phyloP scores from a whole-genome alignment of 35 echinoderm and acorn worm genomes.

The Anneissia japonica region DNA sequence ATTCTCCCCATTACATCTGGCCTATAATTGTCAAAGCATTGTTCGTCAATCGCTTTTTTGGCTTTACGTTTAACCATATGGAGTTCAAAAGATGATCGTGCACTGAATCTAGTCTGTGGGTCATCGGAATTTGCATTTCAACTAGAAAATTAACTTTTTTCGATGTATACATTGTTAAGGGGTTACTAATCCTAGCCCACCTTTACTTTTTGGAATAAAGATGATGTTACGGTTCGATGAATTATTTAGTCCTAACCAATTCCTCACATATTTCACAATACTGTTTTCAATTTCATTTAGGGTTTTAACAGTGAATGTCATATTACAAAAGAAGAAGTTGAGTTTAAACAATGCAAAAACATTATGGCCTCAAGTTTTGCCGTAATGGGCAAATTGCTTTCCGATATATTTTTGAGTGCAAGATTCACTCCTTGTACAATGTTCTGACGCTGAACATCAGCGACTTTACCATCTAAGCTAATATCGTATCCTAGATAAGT shows the following conservation, averaged over 20 bases:
- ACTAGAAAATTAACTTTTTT: neutral
- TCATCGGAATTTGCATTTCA: neutral
- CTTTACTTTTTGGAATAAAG: conserved; percentile 1
- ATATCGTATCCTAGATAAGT: too few species aligned
- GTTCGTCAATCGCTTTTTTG: neutral
- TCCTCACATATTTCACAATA: too few species aligned
- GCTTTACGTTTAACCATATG: conserved; percentile 6
- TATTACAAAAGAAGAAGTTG: too few species aligned
- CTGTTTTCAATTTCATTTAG: too few species aligned
- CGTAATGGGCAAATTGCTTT: too few species aligned
- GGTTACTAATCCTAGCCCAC: neutral
- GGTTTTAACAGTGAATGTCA: too few species aligned
- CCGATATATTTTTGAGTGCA: too few species aligned
- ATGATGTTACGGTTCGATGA: conserved; percentile 3
- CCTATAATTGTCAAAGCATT: neutral
- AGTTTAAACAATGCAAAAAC: too few species aligned
- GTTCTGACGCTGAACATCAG: too few species aligned
- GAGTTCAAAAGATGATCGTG: neutral
- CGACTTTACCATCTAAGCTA: too few species aligned
- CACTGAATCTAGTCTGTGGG: neutral
- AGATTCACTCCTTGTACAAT: too few species aligned
- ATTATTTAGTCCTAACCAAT: neutral
- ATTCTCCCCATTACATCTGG: neutral
- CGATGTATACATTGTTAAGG: neutral
- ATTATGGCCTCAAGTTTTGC: too few species aligned